phyloP scores from a whole-genome alignment of 2,888 invertebrate species.

The Nomada lathburiana region DNA sequence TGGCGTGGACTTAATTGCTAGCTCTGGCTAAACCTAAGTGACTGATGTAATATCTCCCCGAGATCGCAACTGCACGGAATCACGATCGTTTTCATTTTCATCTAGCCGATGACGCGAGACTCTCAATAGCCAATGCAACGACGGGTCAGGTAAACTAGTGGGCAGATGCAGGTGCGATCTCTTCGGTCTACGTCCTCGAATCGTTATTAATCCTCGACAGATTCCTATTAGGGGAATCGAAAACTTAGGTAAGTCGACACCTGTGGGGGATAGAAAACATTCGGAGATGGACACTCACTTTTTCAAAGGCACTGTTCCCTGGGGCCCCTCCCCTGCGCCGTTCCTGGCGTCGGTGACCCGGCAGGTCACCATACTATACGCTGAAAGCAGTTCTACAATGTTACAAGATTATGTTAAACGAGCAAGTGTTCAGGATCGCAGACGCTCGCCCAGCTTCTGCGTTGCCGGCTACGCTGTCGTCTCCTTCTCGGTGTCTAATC shows the following conservation, averaged over 20 bases:
- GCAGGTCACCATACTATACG: conserved; percentile 99
- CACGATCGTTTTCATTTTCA: background rate
- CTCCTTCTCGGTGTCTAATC: conserved; percentile 27
- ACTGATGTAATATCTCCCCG: conserved; percentile 68
- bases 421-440: conserved; percentile 64
- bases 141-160: no score
- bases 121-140: background rate
- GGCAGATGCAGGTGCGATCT: conserved; percentile 70
- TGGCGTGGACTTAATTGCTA: conserved; percentile 77
- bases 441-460: conserved; percentile 75
- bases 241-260: conserved; percentile 45
- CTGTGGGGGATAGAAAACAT: conserved; percentile 40
- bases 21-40: conserved; percentile 76
- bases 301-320: conserved; percentile 98
- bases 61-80: conserved; percentile 71
- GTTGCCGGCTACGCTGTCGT: conserved; percentile 67
- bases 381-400: conserved; percentile 89
- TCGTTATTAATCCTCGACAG: conserved; percentile 45
- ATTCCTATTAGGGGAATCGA: conserved; percentile 56
- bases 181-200: conserved; percentile 64
- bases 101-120: background rate
- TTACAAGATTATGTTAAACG: conserved; percentile 81
- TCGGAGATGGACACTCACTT: conserved; percentile 90
- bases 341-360: conserved; percentile 97
- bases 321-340: conserved; percentile 89